Evolutionary conservation across 2,113 vertebrate genomes (phyloP), one percentile per base, ranked within the genome.

Genomic region (Engystomops pustulosus): DNA sequence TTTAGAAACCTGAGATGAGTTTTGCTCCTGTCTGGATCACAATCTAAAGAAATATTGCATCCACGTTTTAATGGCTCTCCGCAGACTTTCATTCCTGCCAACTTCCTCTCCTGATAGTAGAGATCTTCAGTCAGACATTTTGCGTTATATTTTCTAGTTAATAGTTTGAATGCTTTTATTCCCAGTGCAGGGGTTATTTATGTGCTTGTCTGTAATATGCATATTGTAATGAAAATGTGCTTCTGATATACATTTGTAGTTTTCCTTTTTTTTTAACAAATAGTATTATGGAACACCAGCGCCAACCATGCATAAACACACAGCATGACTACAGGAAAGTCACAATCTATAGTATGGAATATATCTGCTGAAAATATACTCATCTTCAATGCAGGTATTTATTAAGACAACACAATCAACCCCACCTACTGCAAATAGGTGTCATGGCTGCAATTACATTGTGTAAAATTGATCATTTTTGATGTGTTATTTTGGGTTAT

Each of bases 31-130:
- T 85, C 83, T 85, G 83, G 82, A 79, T 85, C 83, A 69, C 83
- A 85, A 85, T 78, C 83, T 85, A 85, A 85, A 85, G 83, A 85
- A 85, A 85, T 85, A 85, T 85, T 85, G 70, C 83, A 85, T 85
- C 62, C 83, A 78, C 65, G 30, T 79, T 85, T 85, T 85, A 85
- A 85, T 85, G 65, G 83, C 83, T 79, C 83, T 85, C 83, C 27
- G 34, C 75, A 70, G 83, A 85, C 74, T 34, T 79, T 79, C 65
- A 78, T 70, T 85, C 83, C 69, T 85, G 83, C 83, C 83, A 85
- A 85, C 83, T 85, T 85, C 83, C 83, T 85, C 75, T 85, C 74
- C 74, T 85, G 74, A 76, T 77, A 84, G 71, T 77, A 75, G 55
- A 79, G 53, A 68, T 85, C 75, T 79, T 85, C 83, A 85, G 74